Evolutionary conservation across 1,140 invertebrate genomes (phyloP).

Genomic region (Drosophila mayri): DNA sequence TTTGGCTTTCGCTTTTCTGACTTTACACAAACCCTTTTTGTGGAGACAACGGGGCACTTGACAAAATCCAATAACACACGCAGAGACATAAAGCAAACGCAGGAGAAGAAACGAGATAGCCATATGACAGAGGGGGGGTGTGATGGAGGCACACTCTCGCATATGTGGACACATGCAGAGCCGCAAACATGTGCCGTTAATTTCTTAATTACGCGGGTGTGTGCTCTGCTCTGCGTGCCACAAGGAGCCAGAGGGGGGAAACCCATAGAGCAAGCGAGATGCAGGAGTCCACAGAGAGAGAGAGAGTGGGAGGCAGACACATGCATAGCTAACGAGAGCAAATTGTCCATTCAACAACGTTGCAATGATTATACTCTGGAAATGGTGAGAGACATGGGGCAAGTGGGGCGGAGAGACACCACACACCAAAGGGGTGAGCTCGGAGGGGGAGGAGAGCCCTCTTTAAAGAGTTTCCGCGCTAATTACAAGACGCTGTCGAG

Average conservation of each 20-base stretch:
- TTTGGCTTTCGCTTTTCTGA: slow-evolving; percentile 78
- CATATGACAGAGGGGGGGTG: slow-evolving; percentile 4
- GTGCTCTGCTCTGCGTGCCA: slow-evolving; percentile 23
- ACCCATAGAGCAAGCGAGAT: slow-evolving; percentile 26
- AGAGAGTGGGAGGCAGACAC: slow-evolving; percentile 10
- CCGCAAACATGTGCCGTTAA: slow-evolving; percentile 79
- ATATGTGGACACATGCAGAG: slow-evolving; percentile 57
- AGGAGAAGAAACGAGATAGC: slow-evolving; percentile 7
- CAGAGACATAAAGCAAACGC: slow-evolving; percentile 14
- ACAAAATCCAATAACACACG: slow-evolving; percentile 68
- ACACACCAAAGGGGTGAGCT: background rate
- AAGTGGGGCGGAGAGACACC: background rate
- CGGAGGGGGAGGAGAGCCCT: background rate
- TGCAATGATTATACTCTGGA: slow-evolving; percentile 38
- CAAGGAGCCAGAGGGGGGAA: slow-evolving; percentile 22
- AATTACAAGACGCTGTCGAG: slow-evolving; percentile 77
- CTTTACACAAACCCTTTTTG: slow-evolving; percentile 74
- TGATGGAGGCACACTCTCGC: slow-evolving; percentile 17
- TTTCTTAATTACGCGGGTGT: slow-evolving; percentile 80
- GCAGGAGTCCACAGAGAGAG: slow-evolving; percentile 7
- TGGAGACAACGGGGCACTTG: slow-evolving; percentile 61
- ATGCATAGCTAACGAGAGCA: slow-evolving; percentile 50
- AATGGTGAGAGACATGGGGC: slow-evolving; percentile 12
- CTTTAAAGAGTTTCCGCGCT: slow-evolving; percentile 69
- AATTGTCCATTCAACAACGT: slow-evolving; percentile 69